Evolutionary conservation across 2,797 vertebrate genomes (phyloP).

Genomic region (Rhabdomys pumilio): DNA sequence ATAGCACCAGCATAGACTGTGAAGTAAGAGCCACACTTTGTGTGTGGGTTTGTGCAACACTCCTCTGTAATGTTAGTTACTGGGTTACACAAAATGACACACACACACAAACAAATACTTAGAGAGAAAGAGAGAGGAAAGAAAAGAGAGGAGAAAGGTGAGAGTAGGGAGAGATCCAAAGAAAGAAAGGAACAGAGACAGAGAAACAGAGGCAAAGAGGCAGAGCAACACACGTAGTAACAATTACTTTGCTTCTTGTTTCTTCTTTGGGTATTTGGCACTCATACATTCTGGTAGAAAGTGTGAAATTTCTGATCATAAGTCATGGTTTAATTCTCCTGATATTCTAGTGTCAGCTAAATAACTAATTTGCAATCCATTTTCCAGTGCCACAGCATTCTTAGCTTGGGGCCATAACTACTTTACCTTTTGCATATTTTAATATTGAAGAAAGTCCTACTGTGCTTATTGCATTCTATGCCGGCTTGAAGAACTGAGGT

Average conservation of each 20-base stretch:
- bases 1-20: background rate
- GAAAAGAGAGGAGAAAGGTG: too few species aligned
- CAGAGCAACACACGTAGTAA: background rate
- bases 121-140: background rate
- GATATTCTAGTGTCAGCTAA: conserved; percentile 47
- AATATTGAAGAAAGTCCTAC: conserved; percentile 43
- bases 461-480: background rate
- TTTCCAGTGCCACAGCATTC: conserved; percentile 15
- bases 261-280: background rate
- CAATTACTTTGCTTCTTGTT: background rate
- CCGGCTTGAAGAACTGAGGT: conserved; percentile 43
- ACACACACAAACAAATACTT: background rate
- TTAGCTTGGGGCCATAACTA: conserved; percentile 35
- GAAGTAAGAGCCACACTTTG: background rate
- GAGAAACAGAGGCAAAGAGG: background rate
- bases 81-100: background rate
- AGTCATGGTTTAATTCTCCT: conserved; percentile 36
- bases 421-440: conserved; percentile 73
- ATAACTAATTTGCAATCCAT: conserved; percentile 50
- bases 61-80: too few species aligned
- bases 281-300: background rate
- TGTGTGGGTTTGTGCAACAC: too few species aligned
- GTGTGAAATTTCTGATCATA: background rate
- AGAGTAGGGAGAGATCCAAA: background rate
- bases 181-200: too few species aligned